Percentiles rank a stretch among this genome's conserved stretches.
phyloP scores from a whole-genome alignment of 2,797 vertebrate genomes.

The Pteropus rufus region DNA sequence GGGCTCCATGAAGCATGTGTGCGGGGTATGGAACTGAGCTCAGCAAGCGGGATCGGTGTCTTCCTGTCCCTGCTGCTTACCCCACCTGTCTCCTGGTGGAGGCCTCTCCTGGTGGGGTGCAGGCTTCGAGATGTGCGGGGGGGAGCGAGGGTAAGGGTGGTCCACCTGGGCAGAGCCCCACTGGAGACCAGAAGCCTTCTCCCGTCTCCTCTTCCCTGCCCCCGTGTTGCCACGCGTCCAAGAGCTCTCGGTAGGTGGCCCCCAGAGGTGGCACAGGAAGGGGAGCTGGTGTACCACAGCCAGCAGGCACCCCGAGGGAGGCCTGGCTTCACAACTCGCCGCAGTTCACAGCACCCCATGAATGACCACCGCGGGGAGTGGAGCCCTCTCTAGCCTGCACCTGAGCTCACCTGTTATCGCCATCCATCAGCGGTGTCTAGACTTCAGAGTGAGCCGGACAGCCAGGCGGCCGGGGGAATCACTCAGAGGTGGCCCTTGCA shows the following conservation, averaged over 20 bases:
- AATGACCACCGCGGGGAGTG: background rate
- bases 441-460: background rate
- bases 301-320: background rate
- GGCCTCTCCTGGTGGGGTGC: background rate
- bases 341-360: background rate
- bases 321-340: background rate
- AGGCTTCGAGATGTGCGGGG: background rate
- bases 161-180: background rate
- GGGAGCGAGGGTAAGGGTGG: fast-evolving
- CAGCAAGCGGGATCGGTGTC: fast-evolving
- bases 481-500: background rate
- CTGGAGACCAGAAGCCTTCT: background rate
- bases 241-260: fast-evolving
- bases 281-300: fast-evolving
- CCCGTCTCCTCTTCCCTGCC: fast-evolving
- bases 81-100: background rate
- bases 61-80: fast-evolving
- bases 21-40: fast-evolving
- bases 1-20: fast-evolving
- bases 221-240: fast-evolving
- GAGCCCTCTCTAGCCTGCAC: background rate
- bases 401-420: fast-evolving
- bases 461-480: fast-evolving
- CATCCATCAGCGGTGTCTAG: background rate
- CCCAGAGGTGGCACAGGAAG: background rate